Evolutionary conservation across 2,888 invertebrate genomes (phyloP), one percentile per base, ranked within the genome.

Genomic region (Trichogramma dendrolimi): DNA sequence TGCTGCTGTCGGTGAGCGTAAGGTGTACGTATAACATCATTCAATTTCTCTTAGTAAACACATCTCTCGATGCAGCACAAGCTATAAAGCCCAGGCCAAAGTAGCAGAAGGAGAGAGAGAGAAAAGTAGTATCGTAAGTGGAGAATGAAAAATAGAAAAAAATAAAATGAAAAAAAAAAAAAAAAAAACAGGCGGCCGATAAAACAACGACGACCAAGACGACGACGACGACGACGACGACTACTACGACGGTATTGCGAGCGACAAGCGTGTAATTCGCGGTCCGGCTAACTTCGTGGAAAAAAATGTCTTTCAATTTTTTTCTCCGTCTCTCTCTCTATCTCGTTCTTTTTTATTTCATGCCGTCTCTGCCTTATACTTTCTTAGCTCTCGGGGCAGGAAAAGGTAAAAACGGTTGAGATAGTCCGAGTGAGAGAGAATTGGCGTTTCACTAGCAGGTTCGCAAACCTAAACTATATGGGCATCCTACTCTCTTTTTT

Each of bases 181-280:
- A 27, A 27, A 27, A 27, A 27, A 27, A 27, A 27, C 27, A 27
- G 27, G 27, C 27, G 27, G 27, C 27, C 27, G 27, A 27, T 27
- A 27, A 27, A 27, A 27, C 27, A 27, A 27, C 27, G 27, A 27
- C 27, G 27, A 27, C 27, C 27, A 27, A 27, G 27, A 27, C 27
- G 27, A 27, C 27, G 27, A 27, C 27, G 1, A 27, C 27, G 1
- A 27, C 27, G 27, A 27, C 27, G 49, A 27, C 27, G 27, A 27
- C 27, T 27, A 27, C 27, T 27, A 27, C 27, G 27, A 27, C 27
- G 49, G 52, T 63, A 66, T 74, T 77, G 78, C 70, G 65, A 49
- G 69, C 75, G 78, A 78, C 78, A 78, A 73, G 68, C 78, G 76
- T 77, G 73, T 76, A 76, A 78, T 78, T 77, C 75, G 73, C 67